Evolutionary conservation across 2,888 invertebrate genomes (phyloP).

Genomic region (Catocala fraxini): DNA sequence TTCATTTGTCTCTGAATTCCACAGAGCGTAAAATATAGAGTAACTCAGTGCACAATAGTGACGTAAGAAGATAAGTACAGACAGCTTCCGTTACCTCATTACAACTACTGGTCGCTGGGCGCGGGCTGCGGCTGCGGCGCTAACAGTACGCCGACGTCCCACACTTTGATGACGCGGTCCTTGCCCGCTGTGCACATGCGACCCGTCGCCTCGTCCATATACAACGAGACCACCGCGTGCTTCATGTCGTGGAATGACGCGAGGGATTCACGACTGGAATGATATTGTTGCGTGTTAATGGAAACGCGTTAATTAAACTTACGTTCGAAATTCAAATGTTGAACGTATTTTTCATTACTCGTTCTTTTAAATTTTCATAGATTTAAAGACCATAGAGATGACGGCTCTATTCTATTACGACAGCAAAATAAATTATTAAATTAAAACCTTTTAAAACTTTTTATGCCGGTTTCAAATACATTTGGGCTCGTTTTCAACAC

Average conservation of each 20-base stretch:
- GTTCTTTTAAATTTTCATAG: too few relatives aligned
- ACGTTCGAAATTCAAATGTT: too few relatives aligned
- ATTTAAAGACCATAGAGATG: too few relatives aligned
- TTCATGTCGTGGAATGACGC: slow-evolving; percentile 98
- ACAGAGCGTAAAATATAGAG: too few relatives aligned
- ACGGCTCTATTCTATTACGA: too few relatives aligned
- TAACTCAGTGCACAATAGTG: neutral
- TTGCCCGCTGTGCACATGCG: slow-evolving; percentile 97
- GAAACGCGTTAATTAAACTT: neutral
- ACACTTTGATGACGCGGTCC: slow-evolving; percentile 97
- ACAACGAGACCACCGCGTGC: slow-evolving; percentile 95
- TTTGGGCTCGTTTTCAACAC: too few relatives aligned
- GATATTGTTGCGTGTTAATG: neutral
- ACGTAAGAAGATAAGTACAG: slow-evolving; percentile 3
- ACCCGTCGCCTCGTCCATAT: slow-evolving; percentile 95
- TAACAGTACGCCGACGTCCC: slow-evolving; percentile 93
- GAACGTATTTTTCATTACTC: too few relatives aligned
- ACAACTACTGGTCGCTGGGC: slow-evolving; percentile 60
- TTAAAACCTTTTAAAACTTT: too few relatives aligned
- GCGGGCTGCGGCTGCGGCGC: slow-evolving; percentile 72
- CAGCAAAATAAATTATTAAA: too few relatives aligned
- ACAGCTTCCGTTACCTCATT: slow-evolving; percentile 12
- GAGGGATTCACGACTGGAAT: slow-evolving; percentile 94
- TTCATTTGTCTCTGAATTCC: too few relatives aligned
- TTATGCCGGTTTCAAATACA: too few relatives aligned